Evolutionary conservation across 2,888 invertebrate genomes (phyloP), one percentile per base, ranked within the genome.

Genomic region (Tipula lateralis): DNA sequence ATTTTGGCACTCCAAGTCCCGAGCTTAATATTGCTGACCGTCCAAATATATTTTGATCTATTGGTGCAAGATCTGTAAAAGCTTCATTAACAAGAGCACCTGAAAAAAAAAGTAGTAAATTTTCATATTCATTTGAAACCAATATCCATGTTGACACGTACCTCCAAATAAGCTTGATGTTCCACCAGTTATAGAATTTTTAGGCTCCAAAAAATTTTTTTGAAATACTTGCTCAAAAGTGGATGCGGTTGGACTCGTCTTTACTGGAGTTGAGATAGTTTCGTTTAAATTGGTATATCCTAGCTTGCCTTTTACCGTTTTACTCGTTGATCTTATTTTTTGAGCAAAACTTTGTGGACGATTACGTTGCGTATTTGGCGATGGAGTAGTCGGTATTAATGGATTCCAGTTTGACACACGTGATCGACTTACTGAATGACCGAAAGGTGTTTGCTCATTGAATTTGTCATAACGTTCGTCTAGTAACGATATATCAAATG

Each of bases 331-430:
- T 34, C 96, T 91, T 34, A 97, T 91, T 88, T 96, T 96, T 89
- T 97, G 96, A 0, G 97, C 96, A 89, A 97, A 96, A 87, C 96
- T 96, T 89, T 96, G 96, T 0, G 96, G 96, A 0, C 96, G 90
- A 85, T 91, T 89, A 87, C 91, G 87, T 85, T 86, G 13, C 86
- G 89, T 88, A 86, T 88, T 89, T 6, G 90, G 89, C 2, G 90
- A 90, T 0, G 90, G 90, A n/a, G 90, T 90, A 9, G 90, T 83
- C 81, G 90, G 89, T 84, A 90, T 89, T 9, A 90, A 87, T 13
- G 89, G 89, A 0, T 89, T 89, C 16, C 89, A 85, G 0, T 88
- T 88, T 44, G 88, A 86, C 0, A 89, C 87, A 30, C 90, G 88
- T 12, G 87, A 87, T 85, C 85, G 84, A 34, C 87, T 87, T 19